Percentiles rank a stretch among this genome's conserved stretches.
Evolutionary conservation across 2,888 invertebrate genomes (phyloP).

Genomic region (Leucozona laternaria): DNA sequence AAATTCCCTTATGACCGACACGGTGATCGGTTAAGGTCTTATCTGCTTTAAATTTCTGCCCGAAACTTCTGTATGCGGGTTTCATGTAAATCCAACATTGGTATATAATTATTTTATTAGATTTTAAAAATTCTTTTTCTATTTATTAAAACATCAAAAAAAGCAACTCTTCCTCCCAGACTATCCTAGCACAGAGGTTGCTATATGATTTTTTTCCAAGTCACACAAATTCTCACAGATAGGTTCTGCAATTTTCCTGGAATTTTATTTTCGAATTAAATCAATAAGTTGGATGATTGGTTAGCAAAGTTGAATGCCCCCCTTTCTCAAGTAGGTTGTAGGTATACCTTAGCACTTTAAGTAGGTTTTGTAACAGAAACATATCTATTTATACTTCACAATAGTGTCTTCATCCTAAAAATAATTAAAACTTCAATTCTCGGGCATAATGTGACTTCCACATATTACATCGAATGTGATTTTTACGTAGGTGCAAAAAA

Average conservation of each 20-base stretch:
- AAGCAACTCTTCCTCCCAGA: not conserved
- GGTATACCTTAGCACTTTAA: not conserved
- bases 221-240: constrained; percentile 2
- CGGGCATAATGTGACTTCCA: constrained; percentile 41
- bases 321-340: not conserved
- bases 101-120: no score
- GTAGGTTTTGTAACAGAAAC: not conserved
- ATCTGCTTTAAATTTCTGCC: no score
- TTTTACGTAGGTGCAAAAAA: constrained; percentile 30
- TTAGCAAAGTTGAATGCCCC: not conserved
- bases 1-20: no score
- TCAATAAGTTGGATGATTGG: not conserved
- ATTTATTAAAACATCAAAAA: not conserved
- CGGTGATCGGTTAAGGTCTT: no score
- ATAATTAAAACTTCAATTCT: constrained; percentile 48
- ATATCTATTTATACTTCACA: constrained; percentile 3
- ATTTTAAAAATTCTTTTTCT: no score
- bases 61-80: no score
- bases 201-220: not conserved
- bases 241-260: not conserved
- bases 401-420: not conserved
- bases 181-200: not conserved
- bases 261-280: constrained; percentile 2
- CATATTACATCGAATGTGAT: constrained; percentile 27
- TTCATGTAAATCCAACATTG: no score